A percentile compares a stretch with the other conserved stretches of the same genome.
phyloP scores from a whole-genome alignment of 2,797 vertebrate species.

The Manis javanica region DNA sequence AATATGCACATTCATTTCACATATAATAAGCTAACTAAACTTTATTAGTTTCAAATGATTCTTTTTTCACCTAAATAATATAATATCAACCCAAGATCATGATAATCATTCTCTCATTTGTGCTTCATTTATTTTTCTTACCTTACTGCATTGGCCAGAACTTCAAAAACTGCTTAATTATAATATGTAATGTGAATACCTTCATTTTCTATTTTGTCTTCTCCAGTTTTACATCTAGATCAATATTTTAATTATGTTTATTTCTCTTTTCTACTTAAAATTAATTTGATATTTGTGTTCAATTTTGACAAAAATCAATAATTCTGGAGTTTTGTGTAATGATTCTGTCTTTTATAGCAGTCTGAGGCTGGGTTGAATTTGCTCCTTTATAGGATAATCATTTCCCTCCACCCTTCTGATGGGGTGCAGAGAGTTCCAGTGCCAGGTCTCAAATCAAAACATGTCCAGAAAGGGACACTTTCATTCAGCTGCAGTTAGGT shows the following conservation, averaged over 20 bases:
- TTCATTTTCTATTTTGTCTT: neutral
- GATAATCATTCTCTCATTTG: neutral
- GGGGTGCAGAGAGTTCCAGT: neutral
- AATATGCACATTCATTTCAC: neutral
- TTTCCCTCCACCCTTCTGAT: neutral
- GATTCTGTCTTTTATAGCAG: neutral
- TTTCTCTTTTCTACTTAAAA: neutral
- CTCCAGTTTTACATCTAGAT: neutral
- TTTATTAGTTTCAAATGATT: slow-evolving; percentile 7
- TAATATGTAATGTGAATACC: neutral
- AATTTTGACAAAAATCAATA: neutral
- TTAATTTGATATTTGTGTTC: neutral
- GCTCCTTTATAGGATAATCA: neutral
- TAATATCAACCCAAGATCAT: neutral
- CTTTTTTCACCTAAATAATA: neutral
- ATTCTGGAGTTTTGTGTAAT: neutral
- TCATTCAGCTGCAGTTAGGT: neutral
- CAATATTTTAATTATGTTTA: neutral
- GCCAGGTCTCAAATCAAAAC: neutral
- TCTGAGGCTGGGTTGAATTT: neutral
- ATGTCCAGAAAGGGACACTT: neutral
- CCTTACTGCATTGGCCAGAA: neutral
- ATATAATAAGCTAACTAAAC: neutral
- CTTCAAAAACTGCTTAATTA: neutral
- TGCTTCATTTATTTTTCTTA: slow-evolving; percentile 11